Percentiles rank a stretch among this genome's conserved stretches.
These are phyloP conservation scores for Eptesicus fuscus DNA, from an alignment of 2,113 vertebrate species.

Conservation along the genomic window DNA sequence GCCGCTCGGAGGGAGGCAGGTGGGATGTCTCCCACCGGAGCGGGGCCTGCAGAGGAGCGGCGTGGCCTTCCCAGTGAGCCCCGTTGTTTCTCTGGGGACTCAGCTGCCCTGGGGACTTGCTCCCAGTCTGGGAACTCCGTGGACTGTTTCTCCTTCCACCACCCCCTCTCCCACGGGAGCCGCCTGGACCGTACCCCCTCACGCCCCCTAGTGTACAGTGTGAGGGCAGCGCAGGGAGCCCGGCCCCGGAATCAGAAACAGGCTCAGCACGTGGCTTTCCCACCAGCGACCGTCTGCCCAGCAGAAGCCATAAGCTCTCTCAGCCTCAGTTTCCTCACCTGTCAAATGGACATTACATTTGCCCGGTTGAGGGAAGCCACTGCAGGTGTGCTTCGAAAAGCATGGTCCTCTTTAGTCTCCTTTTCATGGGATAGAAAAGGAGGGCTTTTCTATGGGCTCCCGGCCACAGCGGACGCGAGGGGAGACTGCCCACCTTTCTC, in stretches of 20 bases:
- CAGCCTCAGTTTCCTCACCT: not conserved
- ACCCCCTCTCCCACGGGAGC: not conserved
- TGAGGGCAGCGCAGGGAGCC: not conserved
- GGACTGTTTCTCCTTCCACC: not conserved
- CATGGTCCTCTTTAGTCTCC: rapidly evolving
- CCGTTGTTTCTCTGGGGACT: not conserved
- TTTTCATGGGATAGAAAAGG: not conserved
- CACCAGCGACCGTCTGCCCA: not conserved
- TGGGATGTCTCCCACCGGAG: not conserved
- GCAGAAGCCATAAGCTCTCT: not conserved
- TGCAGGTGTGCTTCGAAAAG: not conserved
- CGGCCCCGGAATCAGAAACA: not conserved
- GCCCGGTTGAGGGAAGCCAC: not conserved
- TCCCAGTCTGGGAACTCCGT: not conserved
- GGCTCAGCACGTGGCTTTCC: not conserved
- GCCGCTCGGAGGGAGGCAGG: not conserved
- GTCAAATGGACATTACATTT: not conserved
- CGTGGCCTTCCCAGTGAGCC: not conserved
- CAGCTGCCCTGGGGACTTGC: too few species aligned
- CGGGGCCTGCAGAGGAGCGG: not conserved
- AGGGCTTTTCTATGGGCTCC: too few species aligned
- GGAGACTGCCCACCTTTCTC: not conserved
- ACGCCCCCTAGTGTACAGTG: too few species aligned
- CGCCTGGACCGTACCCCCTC: rapidly evolving
- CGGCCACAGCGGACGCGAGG: rapidly evolving